A percentile compares a stretch with the other conserved stretches of the same genome.
Evolutionary conservation across 2,113 vertebrate species (phyloP).

Genomic region (Gambusia affinis): DNA sequence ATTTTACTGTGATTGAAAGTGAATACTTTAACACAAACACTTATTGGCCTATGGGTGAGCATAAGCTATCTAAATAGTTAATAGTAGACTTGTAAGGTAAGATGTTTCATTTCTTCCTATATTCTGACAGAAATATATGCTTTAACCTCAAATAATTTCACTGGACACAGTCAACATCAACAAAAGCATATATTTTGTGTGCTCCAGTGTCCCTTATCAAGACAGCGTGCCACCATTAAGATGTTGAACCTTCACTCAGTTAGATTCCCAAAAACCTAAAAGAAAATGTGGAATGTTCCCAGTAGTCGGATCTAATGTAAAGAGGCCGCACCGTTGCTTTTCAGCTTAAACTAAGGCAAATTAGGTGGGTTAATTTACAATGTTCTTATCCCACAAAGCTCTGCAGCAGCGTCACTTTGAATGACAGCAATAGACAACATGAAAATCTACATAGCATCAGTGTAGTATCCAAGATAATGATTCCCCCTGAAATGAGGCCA

Average conservation of each 20-base stretch:
- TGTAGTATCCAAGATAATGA: background rate
- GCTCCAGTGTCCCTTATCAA: background rate
- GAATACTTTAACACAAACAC: too few relatives aligned
- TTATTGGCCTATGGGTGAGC: too few relatives aligned
- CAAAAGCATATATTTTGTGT: background rate
- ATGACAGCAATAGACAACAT: background rate
- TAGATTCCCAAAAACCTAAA: background rate
- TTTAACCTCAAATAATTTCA: background rate
- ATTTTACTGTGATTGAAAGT: too few relatives aligned
- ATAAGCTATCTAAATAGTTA: too few relatives aligned
- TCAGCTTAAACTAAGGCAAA: background rate
- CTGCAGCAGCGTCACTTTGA: background rate
- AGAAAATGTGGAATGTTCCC: too few relatives aligned
- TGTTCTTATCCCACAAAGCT: background rate
- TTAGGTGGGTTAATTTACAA: background rate
- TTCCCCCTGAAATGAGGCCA: slow-evolving; percentile 23
- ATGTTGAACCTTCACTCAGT: background rate
- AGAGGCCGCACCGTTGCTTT: background rate
- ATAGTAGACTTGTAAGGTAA: background rate
- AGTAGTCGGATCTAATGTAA: background rate
- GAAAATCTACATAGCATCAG: background rate
- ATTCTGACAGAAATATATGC: background rate
- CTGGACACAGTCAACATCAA: background rate
- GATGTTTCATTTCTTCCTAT: background rate
- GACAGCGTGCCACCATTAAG: background rate